Base-by-base conservation (phyloP, 53 echinoderm and acorn worm species). In the Patiria pectinifera region DNA sequence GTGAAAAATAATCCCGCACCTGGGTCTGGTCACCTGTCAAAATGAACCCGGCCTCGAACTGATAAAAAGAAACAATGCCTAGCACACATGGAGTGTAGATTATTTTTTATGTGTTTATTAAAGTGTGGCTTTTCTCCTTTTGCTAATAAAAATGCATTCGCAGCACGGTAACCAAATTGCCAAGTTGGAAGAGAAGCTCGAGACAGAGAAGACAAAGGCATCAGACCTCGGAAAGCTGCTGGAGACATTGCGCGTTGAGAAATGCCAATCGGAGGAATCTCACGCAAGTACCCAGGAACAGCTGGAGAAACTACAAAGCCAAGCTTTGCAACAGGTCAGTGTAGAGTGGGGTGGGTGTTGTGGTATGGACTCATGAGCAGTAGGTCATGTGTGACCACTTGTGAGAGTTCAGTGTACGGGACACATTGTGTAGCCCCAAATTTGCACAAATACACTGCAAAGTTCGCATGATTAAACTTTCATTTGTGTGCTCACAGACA, bases 261-360 rank as follows among this genome's bases (percentile, higher is more conserved):
- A 87, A 35, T 26, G 16, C 75, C 59, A 76, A 62, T 58, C 60
- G 15, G 78, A 87, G 21, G 61, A 71, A 11, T 76, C 61, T 43
- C 16, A 25, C 44, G 44, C 26, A 10, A 87, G 87, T 19, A 44
- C 78, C 23, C 59, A 16, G 62, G 76, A 87, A 87, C 78, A 87
- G 78, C 87, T 87, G 77, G 14, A 87, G 77, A 78, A 59, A 19
- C 78, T 87, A 0, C 76, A 78, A 45, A 59, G 77, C 61, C 61
- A 87, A 44, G 47, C 87, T 77, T 12, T 19, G 16, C 48, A 45
- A 61, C 87, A 78, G 77, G 87, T 87, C 71, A 77, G 87, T 85
- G 19, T 19, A 10, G 35, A 46, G 19, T 66, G 7, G 24, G 6
- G 24, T 74, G 74, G 74, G 66, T 16, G 66, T 60, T 60, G 60